phyloP scores from a whole-genome alignment of 2,888 invertebrate genomes.

The Opisthograptis luteolata region DNA sequence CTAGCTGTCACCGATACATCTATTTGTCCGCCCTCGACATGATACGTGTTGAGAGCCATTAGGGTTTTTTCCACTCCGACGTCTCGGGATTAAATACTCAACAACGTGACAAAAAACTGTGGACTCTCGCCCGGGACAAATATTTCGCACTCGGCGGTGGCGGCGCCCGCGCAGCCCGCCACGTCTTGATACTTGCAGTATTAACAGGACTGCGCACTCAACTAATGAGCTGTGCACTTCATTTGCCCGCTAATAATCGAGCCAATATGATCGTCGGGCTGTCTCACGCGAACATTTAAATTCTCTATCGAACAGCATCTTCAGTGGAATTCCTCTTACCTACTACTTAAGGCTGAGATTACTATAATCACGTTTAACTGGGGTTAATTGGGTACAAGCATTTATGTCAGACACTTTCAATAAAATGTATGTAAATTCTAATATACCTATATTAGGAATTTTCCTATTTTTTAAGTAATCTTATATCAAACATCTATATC shows the following conservation, averaged over 20 bases:
- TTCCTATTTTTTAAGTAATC: no score
- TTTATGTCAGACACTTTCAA: no score
- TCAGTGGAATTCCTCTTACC: constrained; percentile 28
- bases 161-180: constrained; percentile 22
- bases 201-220: background rate
- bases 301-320: background rate
- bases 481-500: no score
- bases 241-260: background rate
- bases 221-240: background rate
- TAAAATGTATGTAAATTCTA: no score
- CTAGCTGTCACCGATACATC: constrained; percentile 28
- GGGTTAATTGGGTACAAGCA: no score
- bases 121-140: constrained; percentile 35
- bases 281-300: background rate
- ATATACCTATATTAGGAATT: no score
- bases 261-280: background rate
- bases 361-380: no score
- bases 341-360: no score
- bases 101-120: constrained; percentile 48
- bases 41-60: constrained; percentile 51
- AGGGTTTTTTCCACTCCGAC: constrained; percentile 44
- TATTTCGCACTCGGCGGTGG: constrained; percentile 55
- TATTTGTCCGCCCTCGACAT: constrained; percentile 38
- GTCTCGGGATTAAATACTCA: constrained; percentile 51
- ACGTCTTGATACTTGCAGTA: constrained; percentile 21